Evolutionary conservation across 37 sponge, comb jelly and placozoan genomes (phyloP), one percentile per base, ranked within the genome.

Genomic region (Haliclona indistincta): DNA sequence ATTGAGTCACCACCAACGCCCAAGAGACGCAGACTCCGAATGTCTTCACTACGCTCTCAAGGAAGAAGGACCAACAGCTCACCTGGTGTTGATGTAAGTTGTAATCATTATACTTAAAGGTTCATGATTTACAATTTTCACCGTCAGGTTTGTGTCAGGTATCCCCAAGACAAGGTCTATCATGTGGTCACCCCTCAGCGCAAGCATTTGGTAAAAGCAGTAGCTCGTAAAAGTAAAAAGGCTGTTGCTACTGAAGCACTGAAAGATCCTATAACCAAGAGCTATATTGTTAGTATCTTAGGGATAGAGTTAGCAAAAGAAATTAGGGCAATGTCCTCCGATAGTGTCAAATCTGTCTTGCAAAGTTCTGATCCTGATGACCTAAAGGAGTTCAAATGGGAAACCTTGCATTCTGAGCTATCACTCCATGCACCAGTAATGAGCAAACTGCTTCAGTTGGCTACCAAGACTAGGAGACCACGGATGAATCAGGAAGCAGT

Each of bases 361-460:
- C 64, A 41, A 23, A 75, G 56, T 41, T 36, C 43, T 38, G 41
- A 41, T 28, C 35, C 56, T n/a, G 34, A 62, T 35, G 38, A 73
- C 38, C 38, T 73, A 36, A 71, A 71, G 37, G n/a, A 32, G n/a
- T 73, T 73, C 58, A 38, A 30, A 28, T 73, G 74, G 74, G 22
- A 56, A 30, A 56, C n/a, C n/a, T 56, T 73, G 39, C 74, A 38
- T 20, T 25, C 33, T 56, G 74, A 73, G 58, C 58, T 73, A 25
- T 38, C 58, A 32, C 34, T 33, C 35, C 38, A 52, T 73, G 74
- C 74, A 40, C 74, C 74, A 20, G 34, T 73, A 23, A 22, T 73
- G 58, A 23, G 11, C 22, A 73, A 56, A 33, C 30, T 73, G 35
- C 58, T 73, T 25, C 20, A 54, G 29, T 33, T 56, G 2, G 56